Conservation (phyloP, 1,140 invertebrate genomes). For the Apis cerana region DNA sequence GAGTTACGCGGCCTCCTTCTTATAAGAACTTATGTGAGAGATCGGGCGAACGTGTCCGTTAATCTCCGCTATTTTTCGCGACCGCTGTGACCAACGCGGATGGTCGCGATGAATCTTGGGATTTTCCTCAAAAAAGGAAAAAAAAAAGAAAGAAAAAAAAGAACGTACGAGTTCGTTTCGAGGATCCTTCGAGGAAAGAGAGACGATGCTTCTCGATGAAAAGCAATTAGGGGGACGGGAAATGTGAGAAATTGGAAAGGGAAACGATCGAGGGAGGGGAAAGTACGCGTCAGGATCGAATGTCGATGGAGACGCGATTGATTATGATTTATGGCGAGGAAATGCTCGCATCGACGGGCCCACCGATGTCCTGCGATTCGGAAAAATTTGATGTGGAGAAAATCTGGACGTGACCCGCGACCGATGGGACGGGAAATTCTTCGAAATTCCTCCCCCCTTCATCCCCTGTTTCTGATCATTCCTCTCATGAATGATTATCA, state of each 20-base stretch:
- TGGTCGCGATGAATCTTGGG: conserved; percentile 27
- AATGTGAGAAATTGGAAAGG: conserved; percentile 9
- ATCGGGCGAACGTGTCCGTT: conserved; percentile 51
- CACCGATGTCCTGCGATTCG: conserved; percentile 64
- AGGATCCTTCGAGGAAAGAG: neutral
- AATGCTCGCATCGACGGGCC: conserved; percentile 53
- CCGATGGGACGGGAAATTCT: conserved; percentile 25
- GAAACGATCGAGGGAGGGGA: conserved; percentile 1
- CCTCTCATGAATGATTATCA: conserved; percentile 15
- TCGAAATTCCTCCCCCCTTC: conserved; percentile 6
- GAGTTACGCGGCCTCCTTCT: conserved; percentile 12
- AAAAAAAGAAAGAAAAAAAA: too few species aligned
- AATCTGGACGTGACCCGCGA: conserved; percentile 28
- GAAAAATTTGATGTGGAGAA: conserved; percentile 67
- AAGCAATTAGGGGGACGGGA: neutral
- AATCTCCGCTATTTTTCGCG: conserved; percentile 62
- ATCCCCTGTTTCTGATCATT: conserved; percentile 36
- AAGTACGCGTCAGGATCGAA: conserved; percentile 53
- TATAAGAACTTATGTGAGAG: conserved; percentile 65
- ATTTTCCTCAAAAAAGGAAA: neutral
- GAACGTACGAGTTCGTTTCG: neutral
- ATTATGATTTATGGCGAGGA: conserved; percentile 70
- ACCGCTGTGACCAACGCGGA: conserved; percentile 21
- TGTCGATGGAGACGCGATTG: conserved; percentile 61
- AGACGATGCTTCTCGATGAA: neutral